A percentile compares a stretch with the other conserved stretches of the same genome.
phyloP scores from a whole-genome alignment of 2,888 invertebrate genomes.

The Calephelis perditalis region DNA sequence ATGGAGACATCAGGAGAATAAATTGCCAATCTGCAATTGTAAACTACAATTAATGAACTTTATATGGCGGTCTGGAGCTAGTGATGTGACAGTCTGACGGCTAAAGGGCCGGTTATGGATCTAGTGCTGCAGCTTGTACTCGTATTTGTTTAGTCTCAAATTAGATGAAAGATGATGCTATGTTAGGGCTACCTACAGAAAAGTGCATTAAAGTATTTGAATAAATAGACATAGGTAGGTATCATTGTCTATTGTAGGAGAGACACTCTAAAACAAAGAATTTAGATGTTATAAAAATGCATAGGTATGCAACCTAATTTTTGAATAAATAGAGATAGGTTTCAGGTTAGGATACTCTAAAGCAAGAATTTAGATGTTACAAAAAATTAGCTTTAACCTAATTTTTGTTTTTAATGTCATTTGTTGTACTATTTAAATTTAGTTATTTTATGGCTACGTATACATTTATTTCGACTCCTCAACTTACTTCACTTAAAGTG shows the following conservation, averaged over 20 bases:
- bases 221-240: background rate
- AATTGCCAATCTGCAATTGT: slow-evolving; percentile 64
- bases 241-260: background rate
- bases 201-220: background rate
- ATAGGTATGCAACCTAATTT: too few relatives aligned
- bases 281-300: too few relatives aligned
- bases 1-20: slow-evolving; percentile 51
- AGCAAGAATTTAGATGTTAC: too few relatives aligned
- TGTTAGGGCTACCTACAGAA: background rate
- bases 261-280: background rate
- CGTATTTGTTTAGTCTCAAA: slow-evolving; percentile 10
- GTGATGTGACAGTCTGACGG: slow-evolving; percentile 55
- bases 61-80: slow-evolving; percentile 43
- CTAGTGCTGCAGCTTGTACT: slow-evolving; percentile 6
- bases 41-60: slow-evolving; percentile 59
- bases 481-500: too few relatives aligned
- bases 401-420: too few relatives aligned
- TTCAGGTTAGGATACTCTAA: too few relatives aligned
- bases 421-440: too few relatives aligned
- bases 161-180: slow-evolving; percentile 1
- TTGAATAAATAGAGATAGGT: too few relatives aligned
- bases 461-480: too few relatives aligned
- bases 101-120: slow-evolving; percentile 30
- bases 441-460: too few relatives aligned
- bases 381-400: too few relatives aligned